Evolutionary conservation across 2,888 invertebrate genomes (phyloP).

Genomic region (Epinotia bilunana): DNA sequence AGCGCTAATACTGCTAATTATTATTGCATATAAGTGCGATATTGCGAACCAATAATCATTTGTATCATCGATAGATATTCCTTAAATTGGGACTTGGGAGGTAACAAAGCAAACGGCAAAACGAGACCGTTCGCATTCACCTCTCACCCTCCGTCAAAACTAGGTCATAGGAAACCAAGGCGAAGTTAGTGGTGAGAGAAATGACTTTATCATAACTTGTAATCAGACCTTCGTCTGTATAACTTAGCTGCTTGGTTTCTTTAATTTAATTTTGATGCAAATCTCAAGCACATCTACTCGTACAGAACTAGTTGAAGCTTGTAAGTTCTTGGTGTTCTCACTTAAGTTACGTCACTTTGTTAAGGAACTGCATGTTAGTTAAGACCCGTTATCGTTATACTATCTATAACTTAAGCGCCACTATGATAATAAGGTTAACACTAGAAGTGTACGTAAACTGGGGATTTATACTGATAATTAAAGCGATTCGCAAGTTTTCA

Average conservation of each 20-base stretch:
- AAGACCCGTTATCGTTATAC: neutral
- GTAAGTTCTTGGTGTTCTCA: constrained; percentile 20
- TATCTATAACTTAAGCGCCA: neutral
- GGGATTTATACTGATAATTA: too few species aligned
- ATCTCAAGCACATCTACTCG: constrained; percentile 7
- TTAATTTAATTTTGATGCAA: constrained; percentile 40
- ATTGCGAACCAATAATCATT: neutral
- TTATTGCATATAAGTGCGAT: neutral
- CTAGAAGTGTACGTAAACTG: too few species aligned
- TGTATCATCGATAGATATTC: neutral
- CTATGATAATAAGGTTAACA: too few species aligned
- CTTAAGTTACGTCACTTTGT: constrained; percentile 15
- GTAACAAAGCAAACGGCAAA: constrained; percentile 10
- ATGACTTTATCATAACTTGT: constrained; percentile 41
- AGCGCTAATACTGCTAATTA: neutral
- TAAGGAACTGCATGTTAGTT: neutral
- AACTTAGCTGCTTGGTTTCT: constrained; percentile 31
- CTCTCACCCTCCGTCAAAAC: constrained; percentile 27
- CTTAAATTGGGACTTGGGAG: neutral
- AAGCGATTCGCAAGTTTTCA: too few species aligned
- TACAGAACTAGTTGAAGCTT: constrained; percentile 23
- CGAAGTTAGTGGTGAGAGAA: constrained; percentile 38
- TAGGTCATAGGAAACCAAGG: constrained; percentile 42
- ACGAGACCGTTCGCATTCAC: constrained; percentile 19
- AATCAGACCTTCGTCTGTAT: constrained; percentile 35